phyloP scores from a whole-genome alignment of 2,888 invertebrate species.

The Selenia dentaria region DNA sequence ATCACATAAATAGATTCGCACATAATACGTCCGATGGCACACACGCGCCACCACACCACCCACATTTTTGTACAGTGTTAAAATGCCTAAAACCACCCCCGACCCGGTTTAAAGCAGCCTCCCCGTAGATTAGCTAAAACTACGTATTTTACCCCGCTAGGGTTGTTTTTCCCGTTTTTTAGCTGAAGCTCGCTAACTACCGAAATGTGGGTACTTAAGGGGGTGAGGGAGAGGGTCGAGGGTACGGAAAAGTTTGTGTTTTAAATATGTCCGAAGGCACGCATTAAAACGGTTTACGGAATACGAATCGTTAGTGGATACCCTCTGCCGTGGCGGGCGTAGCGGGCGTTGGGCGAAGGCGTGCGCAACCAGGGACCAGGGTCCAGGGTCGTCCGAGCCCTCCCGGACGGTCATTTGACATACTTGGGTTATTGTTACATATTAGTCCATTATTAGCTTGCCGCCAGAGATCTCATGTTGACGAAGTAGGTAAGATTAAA shows the following conservation, averaged over 20 bases:
- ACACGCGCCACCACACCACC: conserved; percentile 61
- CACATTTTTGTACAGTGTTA: conserved; percentile 82
- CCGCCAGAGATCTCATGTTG: not conserved
- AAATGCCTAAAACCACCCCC: conserved; percentile 79
- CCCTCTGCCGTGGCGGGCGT: conserved; percentile 39
- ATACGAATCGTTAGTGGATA: conserved; percentile 73
- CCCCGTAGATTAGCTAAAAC: conserved; percentile 87
- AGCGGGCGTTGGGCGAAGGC: conserved; percentile 32
- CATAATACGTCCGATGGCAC: conserved; percentile 80
- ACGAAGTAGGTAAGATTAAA: not conserved
- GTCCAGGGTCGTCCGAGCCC: conserved; percentile 3
- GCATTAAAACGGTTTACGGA: conserved; percentile 76
- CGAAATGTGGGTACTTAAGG: conserved; percentile 67
- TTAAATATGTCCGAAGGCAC: conserved; percentile 83
- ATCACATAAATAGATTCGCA: conserved; percentile 82
- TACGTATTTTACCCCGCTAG: conserved; percentile 85
- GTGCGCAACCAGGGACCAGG: not conserved
- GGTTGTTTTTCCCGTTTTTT: conserved; percentile 66
- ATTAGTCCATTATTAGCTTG: conserved; percentile 16
- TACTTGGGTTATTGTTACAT: conserved; percentile 22
- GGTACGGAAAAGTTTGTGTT: conserved; percentile 77
- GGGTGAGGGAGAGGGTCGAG: conserved; percentile 42
- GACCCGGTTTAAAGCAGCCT: conserved; percentile 50
- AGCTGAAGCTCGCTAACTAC: conserved; percentile 70
- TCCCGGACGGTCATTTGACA: conserved; percentile 16